These are phyloP conservation scores for Lepidurus packardi DNA, from an alignment of 1,140 invertebrate species.

Conservation along the genomic window DNA sequence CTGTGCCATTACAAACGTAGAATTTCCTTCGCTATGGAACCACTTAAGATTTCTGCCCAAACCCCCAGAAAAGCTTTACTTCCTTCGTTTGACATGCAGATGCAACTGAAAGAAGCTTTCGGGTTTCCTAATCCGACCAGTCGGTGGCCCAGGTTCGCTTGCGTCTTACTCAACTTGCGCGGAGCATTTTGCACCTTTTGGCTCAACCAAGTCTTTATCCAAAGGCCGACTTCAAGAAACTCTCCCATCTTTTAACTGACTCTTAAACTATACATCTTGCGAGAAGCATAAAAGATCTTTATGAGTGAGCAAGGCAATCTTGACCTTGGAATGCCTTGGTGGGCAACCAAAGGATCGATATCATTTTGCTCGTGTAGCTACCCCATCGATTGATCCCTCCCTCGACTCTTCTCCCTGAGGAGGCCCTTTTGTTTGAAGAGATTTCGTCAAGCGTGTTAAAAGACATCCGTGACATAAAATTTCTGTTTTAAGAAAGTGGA, in stretches of 20 bases:
- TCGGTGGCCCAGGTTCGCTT: neutral
- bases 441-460: neutral
- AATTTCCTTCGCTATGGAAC: neutral
- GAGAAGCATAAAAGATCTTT: neutral
- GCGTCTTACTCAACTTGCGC: neutral
- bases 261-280: neutral
- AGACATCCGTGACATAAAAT: no score
- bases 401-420: neutral
- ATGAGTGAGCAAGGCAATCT: neutral
- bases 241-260: neutral
- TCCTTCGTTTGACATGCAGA: neutral
- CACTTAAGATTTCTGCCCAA: neutral
- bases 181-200: neutral
- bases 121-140: neutral
- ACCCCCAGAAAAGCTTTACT: neutral
- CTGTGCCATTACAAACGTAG: neutral
- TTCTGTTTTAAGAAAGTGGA: no score
- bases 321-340: neutral
- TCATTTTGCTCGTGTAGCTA: neutral
- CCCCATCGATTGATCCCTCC: neutral
- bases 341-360: slow-evolving; percentile 14
- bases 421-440: neutral
- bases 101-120: neutral
- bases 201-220: neutral
- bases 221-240: neutral